phyloP scores from a whole-genome alignment of 53 echinoderm and acorn worm genomes.

The Actinopyga echinites region DNA sequence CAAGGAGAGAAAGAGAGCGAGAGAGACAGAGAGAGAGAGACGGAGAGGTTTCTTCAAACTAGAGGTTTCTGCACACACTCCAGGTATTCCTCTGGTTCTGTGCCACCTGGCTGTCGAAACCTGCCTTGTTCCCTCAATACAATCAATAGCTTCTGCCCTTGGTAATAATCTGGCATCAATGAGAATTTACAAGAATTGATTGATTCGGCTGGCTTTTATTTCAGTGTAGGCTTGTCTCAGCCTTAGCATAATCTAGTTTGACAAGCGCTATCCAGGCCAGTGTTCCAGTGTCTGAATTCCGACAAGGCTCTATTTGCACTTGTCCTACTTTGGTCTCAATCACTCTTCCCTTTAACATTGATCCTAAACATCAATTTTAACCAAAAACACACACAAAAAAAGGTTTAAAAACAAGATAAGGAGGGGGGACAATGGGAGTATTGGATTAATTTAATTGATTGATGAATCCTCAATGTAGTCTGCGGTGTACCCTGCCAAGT shows the following conservation, averaged over 20 bases:
- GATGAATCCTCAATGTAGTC: not conserved
- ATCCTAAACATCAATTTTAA: slow-evolving; percentile 38
- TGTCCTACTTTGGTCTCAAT: slow-evolving; percentile 14
- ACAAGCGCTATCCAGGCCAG: not conserved
- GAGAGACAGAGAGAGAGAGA: too few species aligned
- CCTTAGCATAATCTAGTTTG: slow-evolving; percentile 17
- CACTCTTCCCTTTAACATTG: slow-evolving; percentile 21
- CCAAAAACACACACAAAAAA: slow-evolving; percentile 9
- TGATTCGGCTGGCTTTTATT: slow-evolving; percentile 28
- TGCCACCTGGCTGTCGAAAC: slow-evolving; percentile 28
- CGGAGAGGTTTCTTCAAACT: too few species aligned
- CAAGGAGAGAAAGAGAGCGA: too few species aligned
- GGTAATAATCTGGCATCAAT: slow-evolving; percentile 31
- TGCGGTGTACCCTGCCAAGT: too few species aligned
- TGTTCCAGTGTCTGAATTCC: not conserved
- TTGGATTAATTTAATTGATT: slow-evolving; percentile 26
- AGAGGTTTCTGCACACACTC: not conserved
- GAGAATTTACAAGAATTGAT: slow-evolving; percentile 44
- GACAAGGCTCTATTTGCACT: not conserved
- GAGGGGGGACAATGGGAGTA: slow-evolving; percentile 10
- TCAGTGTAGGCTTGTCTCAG: not conserved
- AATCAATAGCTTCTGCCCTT: slow-evolving; percentile 40
- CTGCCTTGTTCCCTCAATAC: not conserved
- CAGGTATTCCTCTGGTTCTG: slow-evolving; percentile 22
- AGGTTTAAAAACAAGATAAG: not conserved